phyloP scores from a whole-genome alignment of 2,797 vertebrate species.

The Tauraco hartlaubi region DNA sequence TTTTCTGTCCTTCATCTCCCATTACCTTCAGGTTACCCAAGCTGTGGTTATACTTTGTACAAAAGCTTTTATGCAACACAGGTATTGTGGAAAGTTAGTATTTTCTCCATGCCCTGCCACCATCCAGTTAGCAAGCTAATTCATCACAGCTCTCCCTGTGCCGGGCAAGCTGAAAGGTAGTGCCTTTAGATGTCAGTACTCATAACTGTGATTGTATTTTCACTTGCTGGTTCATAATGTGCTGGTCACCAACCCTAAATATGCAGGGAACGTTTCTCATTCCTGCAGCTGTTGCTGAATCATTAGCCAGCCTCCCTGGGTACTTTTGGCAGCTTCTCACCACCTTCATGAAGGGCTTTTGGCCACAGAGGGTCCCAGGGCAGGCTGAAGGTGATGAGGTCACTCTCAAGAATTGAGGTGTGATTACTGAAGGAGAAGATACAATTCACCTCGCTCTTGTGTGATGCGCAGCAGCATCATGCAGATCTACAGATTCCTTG shows the following conservation, averaged over 20 bases:
- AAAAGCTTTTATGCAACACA: constrained; percentile 44
- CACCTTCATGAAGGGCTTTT: background rate
- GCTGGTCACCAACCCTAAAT: background rate
- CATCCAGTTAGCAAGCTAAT: background rate
- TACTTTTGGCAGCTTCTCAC: background rate
- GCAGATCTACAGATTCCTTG: background rate
- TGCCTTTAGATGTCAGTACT: background rate
- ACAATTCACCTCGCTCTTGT: background rate
- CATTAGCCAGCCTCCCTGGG: background rate
- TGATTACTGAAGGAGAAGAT: background rate
- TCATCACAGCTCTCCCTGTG: constrained; percentile 8
- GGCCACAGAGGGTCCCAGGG: background rate
- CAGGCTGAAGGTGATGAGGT: background rate
- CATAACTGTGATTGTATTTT: background rate
- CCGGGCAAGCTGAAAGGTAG: background rate
- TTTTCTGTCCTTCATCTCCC: background rate
- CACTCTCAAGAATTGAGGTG: background rate
- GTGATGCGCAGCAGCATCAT: background rate
- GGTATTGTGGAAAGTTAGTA: background rate
- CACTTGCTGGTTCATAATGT: background rate
- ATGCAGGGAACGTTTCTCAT: background rate
- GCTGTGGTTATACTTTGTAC: background rate
- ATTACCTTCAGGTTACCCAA: background rate
- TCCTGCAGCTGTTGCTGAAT: background rate
- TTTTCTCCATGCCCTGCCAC: background rate